Base-by-base conservation (phyloP, 2,797 vertebrate species). In the Manis javanica region DNA sequence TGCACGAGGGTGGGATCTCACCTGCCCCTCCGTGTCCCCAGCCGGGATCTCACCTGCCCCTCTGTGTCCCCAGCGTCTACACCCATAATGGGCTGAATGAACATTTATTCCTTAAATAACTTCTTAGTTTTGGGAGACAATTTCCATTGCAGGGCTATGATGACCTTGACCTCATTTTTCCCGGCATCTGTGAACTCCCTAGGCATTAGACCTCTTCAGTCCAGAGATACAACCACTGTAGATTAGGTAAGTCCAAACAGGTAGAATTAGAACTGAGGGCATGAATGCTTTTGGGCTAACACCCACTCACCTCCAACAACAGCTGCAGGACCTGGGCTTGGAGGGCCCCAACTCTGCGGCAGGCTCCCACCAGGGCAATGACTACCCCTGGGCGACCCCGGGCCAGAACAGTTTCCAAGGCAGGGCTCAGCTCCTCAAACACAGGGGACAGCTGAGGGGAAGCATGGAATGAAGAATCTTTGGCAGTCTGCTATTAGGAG, bases 341-440 rank as follows among this genome's bases (percentile, higher is more conserved):
- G 84, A 96, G 98, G 93, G 99, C 97, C 42, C 97, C 98, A 10
- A 98, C 98, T 87, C 98, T 98, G 7, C 98, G 98, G 19, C 99
- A 99, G 97, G 99, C 99, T 57, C 99, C 99, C 7, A 99, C 98
- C 94, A 99, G 96, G 11, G 99, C 99, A 21, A 99, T 98, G 15
- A 99, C 98, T 55, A 99, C 99, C 0, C 99, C 99, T 98, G 99
- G 98, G 98, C 99, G 99, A 84, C 99, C 99, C 1, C 98, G 97
- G 0, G 99, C 99, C 97, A 99, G 93, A 64, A 99, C 97, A 61
- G 99, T 99, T 98, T 99, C 99, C 69, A 99, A 81, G 0, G 99
- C 99, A 8, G 99, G 98, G 26, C 98, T 95, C 89, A 99, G 96
- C 98, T 99, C 99, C 9, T 99, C 99, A 71, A 99, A 99, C 93